phyloP scores from a whole-genome alignment of 2,888 invertebrate species.

The Phymatocera aterrima region DNA sequence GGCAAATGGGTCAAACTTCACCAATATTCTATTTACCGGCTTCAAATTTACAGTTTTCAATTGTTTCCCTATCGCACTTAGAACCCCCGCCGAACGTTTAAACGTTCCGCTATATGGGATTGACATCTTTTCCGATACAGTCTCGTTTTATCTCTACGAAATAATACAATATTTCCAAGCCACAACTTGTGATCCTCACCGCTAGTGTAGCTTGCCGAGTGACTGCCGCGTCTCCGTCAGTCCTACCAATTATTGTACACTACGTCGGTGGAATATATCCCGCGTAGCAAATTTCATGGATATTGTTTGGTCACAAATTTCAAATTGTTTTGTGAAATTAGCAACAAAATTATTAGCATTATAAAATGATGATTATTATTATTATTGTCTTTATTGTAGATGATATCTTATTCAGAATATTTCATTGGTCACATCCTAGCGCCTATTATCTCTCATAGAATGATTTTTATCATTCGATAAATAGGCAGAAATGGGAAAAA shows the following conservation, averaged over 20 bases:
- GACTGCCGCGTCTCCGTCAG: background rate
- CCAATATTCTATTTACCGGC: conserved; percentile 85
- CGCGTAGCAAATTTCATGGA: background rate
- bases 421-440: no score
- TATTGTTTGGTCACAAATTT: background rate
- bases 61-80: conserved; percentile 86
- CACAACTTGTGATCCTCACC: background rate
- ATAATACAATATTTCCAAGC: no score
- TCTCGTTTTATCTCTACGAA: no score
- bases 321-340: background rate
- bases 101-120: conserved; percentile 84
- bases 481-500: no score
- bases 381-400: no score
- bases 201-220: no score
- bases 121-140: conserved; percentile 78
- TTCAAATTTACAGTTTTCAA: conserved; percentile 84
- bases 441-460: no score
- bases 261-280: background rate
- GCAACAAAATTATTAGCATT: no score
- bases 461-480: no score
- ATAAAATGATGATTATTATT: no score
- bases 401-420: no score
- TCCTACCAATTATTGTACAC: background rate
- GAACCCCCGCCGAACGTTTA: conserved; percentile 81
- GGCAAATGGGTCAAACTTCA: conserved; percentile 91